phyloP scores from a whole-genome alignment of 2,888 invertebrate genomes.

The Lissocephala sabroskyi region DNA sequence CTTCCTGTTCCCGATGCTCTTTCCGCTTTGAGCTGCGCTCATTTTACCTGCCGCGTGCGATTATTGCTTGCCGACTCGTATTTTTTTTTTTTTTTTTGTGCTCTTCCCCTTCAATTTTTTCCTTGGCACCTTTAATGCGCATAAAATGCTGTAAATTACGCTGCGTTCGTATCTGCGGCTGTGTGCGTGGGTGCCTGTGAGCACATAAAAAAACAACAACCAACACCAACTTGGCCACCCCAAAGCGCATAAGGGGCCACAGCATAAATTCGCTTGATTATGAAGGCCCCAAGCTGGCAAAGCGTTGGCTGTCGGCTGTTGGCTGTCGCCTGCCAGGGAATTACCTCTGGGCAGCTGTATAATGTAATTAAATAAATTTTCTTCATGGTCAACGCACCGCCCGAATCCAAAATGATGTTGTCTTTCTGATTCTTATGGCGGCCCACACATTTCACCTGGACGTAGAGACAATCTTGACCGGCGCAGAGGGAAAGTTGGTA shows the following conservation, averaged over 20 bases:
- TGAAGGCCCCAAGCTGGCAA: conserved; percentile 27
- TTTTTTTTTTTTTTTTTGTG: conserved; percentile 2
- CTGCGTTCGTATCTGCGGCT: too few species aligned
- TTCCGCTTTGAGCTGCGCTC: conserved; percentile 22
- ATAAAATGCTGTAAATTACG: conserved; percentile 39
- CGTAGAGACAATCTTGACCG: too few species aligned
- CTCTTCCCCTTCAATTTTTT: too few species aligned
- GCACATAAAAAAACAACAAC: not conserved
- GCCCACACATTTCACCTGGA: too few species aligned
- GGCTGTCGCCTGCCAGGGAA: too few species aligned
- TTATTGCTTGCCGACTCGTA: conserved; percentile 31
- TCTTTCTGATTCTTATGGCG: too few species aligned
- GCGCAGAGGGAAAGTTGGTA: too few species aligned
- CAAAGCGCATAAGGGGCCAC: conserved; percentile 22
- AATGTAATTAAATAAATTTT: too few species aligned
- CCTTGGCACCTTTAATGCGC: conserved; percentile 4
- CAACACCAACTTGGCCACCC: not conserved
- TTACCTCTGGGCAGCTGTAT: too few species aligned
- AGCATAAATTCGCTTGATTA: conserved; percentile 50
- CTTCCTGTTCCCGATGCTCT: not conserved
- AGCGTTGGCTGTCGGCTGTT: conserved; percentile 27
- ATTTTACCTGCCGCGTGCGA: conserved; percentile 51
- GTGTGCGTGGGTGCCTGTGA: not conserved
- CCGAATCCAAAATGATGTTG: too few species aligned
- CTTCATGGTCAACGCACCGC: too few species aligned